Base-by-base conservation (phyloP, 2,113 vertebrate species). In the Gadus macrocephalus region DNA sequence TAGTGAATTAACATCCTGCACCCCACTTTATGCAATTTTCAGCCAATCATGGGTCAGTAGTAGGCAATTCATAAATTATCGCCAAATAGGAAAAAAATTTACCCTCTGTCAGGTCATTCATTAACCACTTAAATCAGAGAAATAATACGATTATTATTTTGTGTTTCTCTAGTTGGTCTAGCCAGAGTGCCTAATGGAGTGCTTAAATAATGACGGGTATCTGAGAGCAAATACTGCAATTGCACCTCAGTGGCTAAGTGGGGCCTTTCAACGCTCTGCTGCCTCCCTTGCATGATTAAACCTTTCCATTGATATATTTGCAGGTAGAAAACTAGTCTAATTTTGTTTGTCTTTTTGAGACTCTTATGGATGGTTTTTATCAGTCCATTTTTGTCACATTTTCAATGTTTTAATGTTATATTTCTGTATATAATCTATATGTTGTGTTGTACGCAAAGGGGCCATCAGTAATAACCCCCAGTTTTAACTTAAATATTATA, bases 221-320 rank as follows among this genome's bases (percentile, higher is more conserved):
- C 82, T 86, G 80, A 87, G 84, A 81, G 85, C 86, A 90, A 89
- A 85, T 65, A 76, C 84, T 79, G 86, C 85, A 89, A 85, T 91
- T 87, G 88, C 81, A 82, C 80, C 80, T 85, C 87, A 89, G 88
- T 90, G 86, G 89, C 79, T 89, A 90, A 92, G 91, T 89, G 85
- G 78, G 89, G 88, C 83, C 86, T 87, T 91, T 91, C 82, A 86
- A 76, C 80, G 63, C 78, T 78, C 75, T 69, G 79, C 71, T 73
- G 70, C 85, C 80, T 87, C 91, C 89, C 86, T 90, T 88, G 83
- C 82, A 87, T 74, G 78, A 72, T 73, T 76, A 72, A 75, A 81
- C 70, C 77, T 82, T 79, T 55, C 77, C 79, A 73, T 67, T 73
- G 74, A 85, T 81, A 75, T 83, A 15, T 53, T 71, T 68, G 72